A percentile compares a stretch with the other conserved stretches of the same genome.
phyloP scores from a whole-genome alignment of 2,797 vertebrate genomes.

The Tangara arthus region DNA sequence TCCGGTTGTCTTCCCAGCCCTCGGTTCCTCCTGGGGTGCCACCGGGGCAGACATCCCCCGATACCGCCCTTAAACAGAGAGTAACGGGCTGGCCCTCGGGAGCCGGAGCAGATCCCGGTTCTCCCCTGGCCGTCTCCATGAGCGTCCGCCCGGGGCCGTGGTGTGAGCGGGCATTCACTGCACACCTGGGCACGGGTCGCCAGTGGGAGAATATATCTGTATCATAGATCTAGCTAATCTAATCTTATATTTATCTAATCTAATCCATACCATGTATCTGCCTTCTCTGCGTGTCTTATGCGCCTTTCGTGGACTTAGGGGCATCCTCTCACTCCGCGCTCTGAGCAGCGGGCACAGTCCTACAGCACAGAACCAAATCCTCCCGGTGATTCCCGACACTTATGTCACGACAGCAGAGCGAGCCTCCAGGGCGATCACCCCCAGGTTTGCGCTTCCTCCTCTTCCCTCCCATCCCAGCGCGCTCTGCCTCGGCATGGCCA shows the following conservation, averaged over 20 bases:
- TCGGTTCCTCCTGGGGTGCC: background rate
- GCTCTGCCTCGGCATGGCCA: background rate
- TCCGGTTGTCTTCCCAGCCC: background rate
- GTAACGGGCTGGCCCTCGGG: background rate
- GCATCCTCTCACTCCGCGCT: rapidly evolving
- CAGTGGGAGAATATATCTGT: rapidly evolving
- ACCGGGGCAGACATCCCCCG: background rate
- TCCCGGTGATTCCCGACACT: background rate
- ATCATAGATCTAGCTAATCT: rapidly evolving
- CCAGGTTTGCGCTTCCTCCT: background rate
- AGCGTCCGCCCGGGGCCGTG: background rate
- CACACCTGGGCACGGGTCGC: background rate
- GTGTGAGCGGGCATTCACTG: background rate
- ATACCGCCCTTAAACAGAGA: rapidly evolving
- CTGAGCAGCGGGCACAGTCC: rapidly evolving
- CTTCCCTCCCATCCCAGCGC: background rate
- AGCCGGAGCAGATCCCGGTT: background rate
- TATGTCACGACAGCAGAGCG: background rate
- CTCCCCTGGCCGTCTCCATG: background rate
- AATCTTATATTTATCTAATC: rapidly evolving
- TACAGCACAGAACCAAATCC: background rate
- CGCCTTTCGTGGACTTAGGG: background rate
- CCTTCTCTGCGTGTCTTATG: background rate
- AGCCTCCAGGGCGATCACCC: rapidly evolving
- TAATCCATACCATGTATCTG: background rate